phyloP scores from a whole-genome alignment of 2,797 vertebrate species.

The Glossophaga mutica region DNA sequence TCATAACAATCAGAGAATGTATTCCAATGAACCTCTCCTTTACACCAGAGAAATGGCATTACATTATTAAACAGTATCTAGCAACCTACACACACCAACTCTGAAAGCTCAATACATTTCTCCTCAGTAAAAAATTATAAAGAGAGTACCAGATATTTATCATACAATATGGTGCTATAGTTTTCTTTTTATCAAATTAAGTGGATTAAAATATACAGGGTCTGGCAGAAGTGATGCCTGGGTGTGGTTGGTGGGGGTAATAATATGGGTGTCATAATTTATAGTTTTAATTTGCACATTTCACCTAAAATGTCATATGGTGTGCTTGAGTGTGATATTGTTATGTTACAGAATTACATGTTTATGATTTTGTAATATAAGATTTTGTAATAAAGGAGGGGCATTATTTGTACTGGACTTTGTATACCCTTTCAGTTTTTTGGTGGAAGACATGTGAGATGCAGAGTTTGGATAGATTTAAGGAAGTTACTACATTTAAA shows the following conservation, averaged over 20 bases:
- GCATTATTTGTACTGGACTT: too few species aligned
- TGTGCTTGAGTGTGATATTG: too few species aligned
- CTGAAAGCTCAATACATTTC: neutral
- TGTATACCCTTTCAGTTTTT: neutral
- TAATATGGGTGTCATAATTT: too few species aligned
- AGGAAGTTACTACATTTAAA: neutral
- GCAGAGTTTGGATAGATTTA: neutral
- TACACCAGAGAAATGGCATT: neutral
- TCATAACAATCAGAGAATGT: conserved; percentile 6
- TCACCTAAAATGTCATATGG: too few species aligned
- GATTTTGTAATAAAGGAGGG: too few species aligned
- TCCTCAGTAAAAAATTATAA: neutral
- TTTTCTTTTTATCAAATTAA: conserved; percentile 42
- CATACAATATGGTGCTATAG: neutral
- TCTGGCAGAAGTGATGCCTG: too few species aligned
- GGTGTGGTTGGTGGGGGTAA: too few species aligned
- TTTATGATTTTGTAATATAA: too few species aligned
- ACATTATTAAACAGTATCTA: neutral
- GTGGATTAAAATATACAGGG: neutral
- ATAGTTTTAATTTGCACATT: too few species aligned
- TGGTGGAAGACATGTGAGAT: neutral
- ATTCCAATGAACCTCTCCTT: neutral
- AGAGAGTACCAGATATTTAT: neutral
- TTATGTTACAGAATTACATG: too few species aligned
- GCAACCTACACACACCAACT: neutral